phyloP scores from a whole-genome alignment of 1,140 invertebrate genomes.

The Bombus fervidus region DNA sequence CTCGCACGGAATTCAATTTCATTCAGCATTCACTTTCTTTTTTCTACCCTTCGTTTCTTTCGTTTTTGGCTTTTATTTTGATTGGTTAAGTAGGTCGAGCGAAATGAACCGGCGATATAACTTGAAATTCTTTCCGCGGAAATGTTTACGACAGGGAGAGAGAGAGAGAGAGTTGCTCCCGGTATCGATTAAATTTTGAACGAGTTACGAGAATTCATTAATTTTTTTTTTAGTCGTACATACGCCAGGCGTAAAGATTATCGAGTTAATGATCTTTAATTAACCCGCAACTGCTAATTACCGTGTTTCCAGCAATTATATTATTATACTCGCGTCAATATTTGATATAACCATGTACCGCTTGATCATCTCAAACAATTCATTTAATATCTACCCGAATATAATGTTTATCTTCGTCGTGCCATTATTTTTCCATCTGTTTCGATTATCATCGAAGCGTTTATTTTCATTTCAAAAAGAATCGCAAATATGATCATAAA shows the following conservation, averaged over 20 bases:
- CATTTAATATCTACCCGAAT: not conserved
- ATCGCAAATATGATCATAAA: too few species aligned
- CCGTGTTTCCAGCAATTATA: not conserved
- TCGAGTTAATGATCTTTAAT: not conserved
- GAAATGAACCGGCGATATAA: not conserved
- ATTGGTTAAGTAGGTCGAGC: not conserved
- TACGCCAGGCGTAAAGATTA: not conserved
- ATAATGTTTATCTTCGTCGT: too few species aligned
- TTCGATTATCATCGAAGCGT: too few species aligned
- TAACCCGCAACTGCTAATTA: not conserved
- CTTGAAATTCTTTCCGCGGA: constrained; percentile 4
- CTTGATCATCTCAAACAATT: not conserved
- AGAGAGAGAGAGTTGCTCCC: not conserved
- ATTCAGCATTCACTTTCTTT: not conserved
- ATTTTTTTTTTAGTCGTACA: not conserved
- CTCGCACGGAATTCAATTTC: constrained; percentile 9
- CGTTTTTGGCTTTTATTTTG: not conserved
- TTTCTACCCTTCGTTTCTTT: not conserved
- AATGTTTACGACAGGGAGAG: not conserved
- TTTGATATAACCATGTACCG: not conserved
- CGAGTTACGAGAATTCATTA: not conserved
- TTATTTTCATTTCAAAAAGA: too few species aligned
- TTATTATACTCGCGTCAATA: not conserved
- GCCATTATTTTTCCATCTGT: too few species aligned
- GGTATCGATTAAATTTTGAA: not conserved